Conservation (phyloP, 2,888 invertebrate genomes). For the Ormia ochracea region DNA sequence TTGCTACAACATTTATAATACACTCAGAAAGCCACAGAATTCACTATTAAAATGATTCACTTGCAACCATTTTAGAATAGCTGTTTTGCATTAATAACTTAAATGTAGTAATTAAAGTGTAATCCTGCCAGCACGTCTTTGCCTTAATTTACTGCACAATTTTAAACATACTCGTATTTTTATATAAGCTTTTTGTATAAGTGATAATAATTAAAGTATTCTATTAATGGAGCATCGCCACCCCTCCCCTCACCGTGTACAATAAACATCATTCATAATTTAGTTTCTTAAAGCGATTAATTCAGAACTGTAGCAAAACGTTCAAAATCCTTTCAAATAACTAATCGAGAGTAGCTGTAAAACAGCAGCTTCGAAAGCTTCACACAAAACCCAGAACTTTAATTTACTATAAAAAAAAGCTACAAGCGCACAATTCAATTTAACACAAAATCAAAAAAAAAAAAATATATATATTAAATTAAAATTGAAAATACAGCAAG, state of each 20-base stretch:
- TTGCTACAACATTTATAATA: background rate
- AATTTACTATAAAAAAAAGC: background rate
- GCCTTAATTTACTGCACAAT: slow-evolving; percentile 40
- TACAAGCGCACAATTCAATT: slow-evolving; percentile 1
- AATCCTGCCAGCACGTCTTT: slow-evolving; percentile 44
- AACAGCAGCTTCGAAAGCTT: background rate
- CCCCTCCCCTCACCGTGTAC: slow-evolving; percentile 3
- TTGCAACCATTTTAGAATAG: slow-evolving; percentile 31
- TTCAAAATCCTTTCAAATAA: background rate
- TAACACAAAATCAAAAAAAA: slow-evolving; percentile 14
- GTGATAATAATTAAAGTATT: background rate
- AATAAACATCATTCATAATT: background rate
- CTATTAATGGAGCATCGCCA: too few relatives aligned
- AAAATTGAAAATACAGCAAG: background rate
- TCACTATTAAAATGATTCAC: background rate
- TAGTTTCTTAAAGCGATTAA: background rate
- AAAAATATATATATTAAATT: too few relatives aligned
- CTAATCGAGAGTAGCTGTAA: background rate
- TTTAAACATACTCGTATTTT: background rate
- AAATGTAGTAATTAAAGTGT: background rate
- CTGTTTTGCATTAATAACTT: background rate
- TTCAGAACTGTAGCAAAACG: slow-evolving; percentile 1
- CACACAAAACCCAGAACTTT: background rate
- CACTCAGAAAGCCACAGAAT: background rate
- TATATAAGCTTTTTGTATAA: background rate